Evolutionary conservation across 2,888 invertebrate genomes (phyloP), one percentile per base, ranked within the genome.

Genomic region (Biston stratarius): DNA sequence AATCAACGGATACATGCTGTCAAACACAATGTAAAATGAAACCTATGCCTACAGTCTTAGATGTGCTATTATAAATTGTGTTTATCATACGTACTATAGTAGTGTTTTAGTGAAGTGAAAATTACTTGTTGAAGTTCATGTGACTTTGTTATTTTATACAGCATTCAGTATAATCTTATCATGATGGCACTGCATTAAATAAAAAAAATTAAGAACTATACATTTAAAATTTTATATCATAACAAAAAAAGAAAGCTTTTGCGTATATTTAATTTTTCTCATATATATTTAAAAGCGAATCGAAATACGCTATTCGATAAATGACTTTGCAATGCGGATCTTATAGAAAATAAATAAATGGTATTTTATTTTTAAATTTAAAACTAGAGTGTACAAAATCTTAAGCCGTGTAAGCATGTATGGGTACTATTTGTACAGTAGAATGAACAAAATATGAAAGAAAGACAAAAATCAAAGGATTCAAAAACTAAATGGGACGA

Each of bases 401-500:
- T 83, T 89, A 64, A 91, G 90, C 90, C 73, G 83, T 84, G 81
- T 83, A 91, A 91, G 91, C 91, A 83, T 85, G 81, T 83, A 76
- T 71, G 72, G 73, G 72, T 78, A 76, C 73, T 74, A 74, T 74
- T 57, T 77, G 74, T 78, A 82, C 72, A 75, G 71, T 79, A 73
- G 71, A 78, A 60, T 49, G 62, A 71, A 77, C 77, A 77, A 75
- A 77, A 77, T 77, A 75, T 70, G 74, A 74, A 70, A 61, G 24
- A 77, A 78, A 72, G 57, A 74, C 58, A 67, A 77, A 70, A 77
- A 76, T 70, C 74, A 80, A 82, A 82, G 72, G 72, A 70, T 77
- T 83, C 85, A 64, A 60, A 85, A 79, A 82, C 82, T 84, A 86
- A 84, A 83, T 79, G 75, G 80, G 83, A 82, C 77, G 73, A 77